Percentiles rank a stretch among this genome's conserved stretches.
phyloP scores from a whole-genome alignment of 2,113 vertebrate species.

The Beaufortia kweichowensis region DNA sequence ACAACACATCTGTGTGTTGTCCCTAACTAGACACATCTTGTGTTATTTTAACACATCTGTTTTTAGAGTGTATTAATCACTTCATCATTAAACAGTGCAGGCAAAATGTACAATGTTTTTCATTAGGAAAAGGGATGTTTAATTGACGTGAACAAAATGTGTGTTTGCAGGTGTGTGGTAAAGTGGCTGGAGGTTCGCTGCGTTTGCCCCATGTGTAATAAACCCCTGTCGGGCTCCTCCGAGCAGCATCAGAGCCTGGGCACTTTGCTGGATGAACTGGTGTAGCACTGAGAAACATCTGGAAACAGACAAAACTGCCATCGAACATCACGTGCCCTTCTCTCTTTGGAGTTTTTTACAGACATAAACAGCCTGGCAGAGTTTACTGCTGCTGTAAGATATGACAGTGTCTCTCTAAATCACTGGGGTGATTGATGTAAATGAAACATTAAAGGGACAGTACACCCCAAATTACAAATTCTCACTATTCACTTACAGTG shows the following conservation, averaged over 20 bases:
- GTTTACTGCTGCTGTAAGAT: not conserved
- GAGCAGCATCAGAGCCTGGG: conserved; percentile 50
- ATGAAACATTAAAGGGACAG: not conserved
- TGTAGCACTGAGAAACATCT: conserved; percentile 29
- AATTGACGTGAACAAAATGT: not conserved
- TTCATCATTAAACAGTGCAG: too few species aligned
- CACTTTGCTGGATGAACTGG: conserved; percentile 53
- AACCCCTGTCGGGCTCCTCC: conserved; percentile 37
- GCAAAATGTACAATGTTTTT: too few species aligned
- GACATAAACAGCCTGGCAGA: not conserved
- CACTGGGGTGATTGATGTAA: not conserved
- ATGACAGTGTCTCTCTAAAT: not conserved
- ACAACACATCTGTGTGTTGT: too few species aligned
- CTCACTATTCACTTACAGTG: too few species aligned
- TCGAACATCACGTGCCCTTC: not conserved
- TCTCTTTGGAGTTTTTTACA: not conserved
- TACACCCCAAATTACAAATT: not conserved
- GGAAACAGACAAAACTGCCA: not conserved
- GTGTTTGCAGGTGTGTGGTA: conserved; percentile 52
- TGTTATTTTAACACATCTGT: too few species aligned
- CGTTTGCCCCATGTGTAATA: conserved; percentile 59
- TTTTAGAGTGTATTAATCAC: too few species aligned
- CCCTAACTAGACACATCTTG: too few species aligned
- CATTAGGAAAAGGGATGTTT: too few species aligned
- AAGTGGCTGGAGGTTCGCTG: conserved; percentile 58